Percentiles rank a stretch among this genome's conserved stretches.
Conservation (phyloP, 1,140 invertebrate species). For the Lethrus apterus region DNA sequence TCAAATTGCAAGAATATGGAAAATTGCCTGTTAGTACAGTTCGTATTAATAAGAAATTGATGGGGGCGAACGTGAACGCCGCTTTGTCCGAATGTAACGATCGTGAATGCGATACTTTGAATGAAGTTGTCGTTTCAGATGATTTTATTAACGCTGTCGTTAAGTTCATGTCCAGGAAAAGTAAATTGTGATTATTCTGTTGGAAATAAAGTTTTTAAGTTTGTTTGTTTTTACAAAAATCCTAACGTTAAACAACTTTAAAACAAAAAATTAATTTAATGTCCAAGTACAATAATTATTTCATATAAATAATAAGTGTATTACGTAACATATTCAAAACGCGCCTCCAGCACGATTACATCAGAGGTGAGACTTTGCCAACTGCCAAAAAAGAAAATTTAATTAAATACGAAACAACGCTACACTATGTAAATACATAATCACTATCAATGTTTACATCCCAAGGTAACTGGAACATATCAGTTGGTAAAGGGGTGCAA, state of each 20-base stretch:
- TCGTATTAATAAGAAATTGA: constrained; percentile 30
- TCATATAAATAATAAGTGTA: too few species aligned
- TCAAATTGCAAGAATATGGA: constrained; percentile 28
- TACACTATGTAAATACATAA: constrained; percentile 31
- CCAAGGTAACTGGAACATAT: constrained; percentile 59
- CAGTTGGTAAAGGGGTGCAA: constrained; percentile 68
- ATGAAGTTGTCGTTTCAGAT: constrained; percentile 28
- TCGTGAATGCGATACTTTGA: constrained; percentile 27
- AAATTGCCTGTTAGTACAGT: constrained; percentile 28
- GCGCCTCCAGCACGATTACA: too few species aligned
- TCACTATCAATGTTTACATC: constrained; percentile 31
- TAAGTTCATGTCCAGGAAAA: constrained; percentile 29
- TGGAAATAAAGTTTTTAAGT: too few species aligned
- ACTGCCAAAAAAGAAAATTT: constrained; percentile 3
- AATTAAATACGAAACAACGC: background rate
- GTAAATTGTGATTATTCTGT: constrained; percentile 23
- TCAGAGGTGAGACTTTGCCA: constrained; percentile 2
- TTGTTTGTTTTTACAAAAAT: too few species aligned
- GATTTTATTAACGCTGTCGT: constrained; percentile 28
- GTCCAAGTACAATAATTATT: too few species aligned
- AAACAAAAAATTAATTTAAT: too few species aligned
- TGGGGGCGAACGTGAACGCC: constrained; percentile 23
- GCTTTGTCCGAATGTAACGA: constrained; percentile 24
- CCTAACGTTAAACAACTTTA: too few species aligned
- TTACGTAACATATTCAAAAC: too few species aligned